These are phyloP conservation scores for Mastigias papua DNA, from an alignment of 30 jellyfish, hydroid and myxozoan species.

Conservation along the genomic window DNA sequence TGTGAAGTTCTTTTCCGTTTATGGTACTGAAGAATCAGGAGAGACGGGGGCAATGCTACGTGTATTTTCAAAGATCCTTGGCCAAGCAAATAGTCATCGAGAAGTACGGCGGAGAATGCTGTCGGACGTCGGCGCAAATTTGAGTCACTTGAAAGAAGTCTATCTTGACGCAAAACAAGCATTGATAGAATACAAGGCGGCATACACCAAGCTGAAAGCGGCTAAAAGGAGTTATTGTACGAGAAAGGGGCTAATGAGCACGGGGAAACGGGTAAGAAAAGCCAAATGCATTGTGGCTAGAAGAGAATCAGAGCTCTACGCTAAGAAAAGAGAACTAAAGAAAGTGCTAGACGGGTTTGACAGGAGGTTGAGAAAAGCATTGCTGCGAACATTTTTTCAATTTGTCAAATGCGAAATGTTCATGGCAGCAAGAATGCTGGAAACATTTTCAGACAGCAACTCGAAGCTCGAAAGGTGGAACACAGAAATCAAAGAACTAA, in stretches of 20 bases:
- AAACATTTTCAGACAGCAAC: constrained; percentile 46
- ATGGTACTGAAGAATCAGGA: constrained; percentile 67
- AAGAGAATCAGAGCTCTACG: constrained; percentile 51
- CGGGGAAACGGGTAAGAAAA: constrained; percentile 34
- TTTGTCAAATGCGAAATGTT: constrained; percentile 55
- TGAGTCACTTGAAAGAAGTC: constrained; percentile 35
- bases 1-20: constrained; percentile 1
- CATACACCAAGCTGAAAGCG: neutral
- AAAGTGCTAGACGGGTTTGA: constrained; percentile 51
- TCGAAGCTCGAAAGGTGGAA: constrained; percentile 54
- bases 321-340: constrained; percentile 18
- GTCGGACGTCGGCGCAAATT: constrained; percentile 40
- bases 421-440: constrained; percentile 67
- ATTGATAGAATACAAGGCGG: constrained; percentile 17
- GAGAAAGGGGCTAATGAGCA: constrained; percentile 6
- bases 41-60: constrained; percentile 66
- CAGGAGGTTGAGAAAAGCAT: constrained; percentile 30
- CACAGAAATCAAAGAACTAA: neutral
- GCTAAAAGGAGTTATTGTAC: constrained; percentile 23
- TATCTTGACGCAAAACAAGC: constrained; percentile 56
- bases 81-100: constrained; percentile 45
- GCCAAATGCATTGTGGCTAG: constrained; percentile 29
- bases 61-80: constrained; percentile 33
- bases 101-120: constrained; percentile 41
- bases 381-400: constrained; percentile 36